Percentiles rank a stretch among this genome's conserved stretches.
Conservation (phyloP, 2,888 invertebrate genomes). For the Coelopa pilipes region DNA sequence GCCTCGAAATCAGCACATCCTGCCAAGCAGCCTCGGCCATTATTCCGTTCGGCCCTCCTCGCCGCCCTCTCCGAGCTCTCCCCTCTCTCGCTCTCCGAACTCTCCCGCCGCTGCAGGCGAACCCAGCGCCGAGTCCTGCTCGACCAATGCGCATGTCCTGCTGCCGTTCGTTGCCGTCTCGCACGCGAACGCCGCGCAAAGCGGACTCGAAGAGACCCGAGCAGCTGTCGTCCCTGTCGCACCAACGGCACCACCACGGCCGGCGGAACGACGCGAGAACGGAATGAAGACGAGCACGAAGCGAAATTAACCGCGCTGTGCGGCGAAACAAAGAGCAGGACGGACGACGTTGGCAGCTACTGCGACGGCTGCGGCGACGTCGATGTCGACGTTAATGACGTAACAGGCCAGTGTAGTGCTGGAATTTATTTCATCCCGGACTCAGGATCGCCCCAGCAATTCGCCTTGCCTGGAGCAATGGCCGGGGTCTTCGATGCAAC, state of each 20-base stretch:
- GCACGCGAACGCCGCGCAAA: slow-evolving; percentile 20
- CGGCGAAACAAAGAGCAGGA: slow-evolving; percentile 24
- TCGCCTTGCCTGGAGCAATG: too few relatives aligned
- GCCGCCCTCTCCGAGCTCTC: slow-evolving; percentile 30
- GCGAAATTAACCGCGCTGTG: slow-evolving; percentile 20
- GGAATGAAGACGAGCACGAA: slow-evolving; percentile 43
- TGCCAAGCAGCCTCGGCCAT: slow-evolving; percentile 44
- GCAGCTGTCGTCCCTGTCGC: slow-evolving; percentile 31
- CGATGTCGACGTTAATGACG: slow-evolving; percentile 25
- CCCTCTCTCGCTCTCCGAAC: slow-evolving; percentile 18
- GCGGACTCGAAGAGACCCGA: background rate
- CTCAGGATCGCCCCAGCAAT: too few relatives aligned
- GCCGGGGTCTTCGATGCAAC: too few relatives aligned
- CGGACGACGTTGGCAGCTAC: background rate
- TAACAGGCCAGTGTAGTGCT: slow-evolving; percentile 23
- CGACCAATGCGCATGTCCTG: slow-evolving; percentile 42
- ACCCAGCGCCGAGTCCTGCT: slow-evolving; percentile 3
- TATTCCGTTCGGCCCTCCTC: slow-evolving; percentile 39
- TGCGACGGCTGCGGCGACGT: background rate
- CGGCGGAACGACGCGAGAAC: slow-evolving; percentile 48
- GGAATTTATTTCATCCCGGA: background rate
- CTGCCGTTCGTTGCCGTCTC: background rate
- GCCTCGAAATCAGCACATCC: slow-evolving; percentile 41
- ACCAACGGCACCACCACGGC: slow-evolving; percentile 35
- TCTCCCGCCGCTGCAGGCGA: slow-evolving; percentile 24